A percentile compares a stretch with the other conserved stretches of the same genome.
Conservation (phyloP, 2,888 invertebrate genomes). For the Entomobrya multifasciata region DNA sequence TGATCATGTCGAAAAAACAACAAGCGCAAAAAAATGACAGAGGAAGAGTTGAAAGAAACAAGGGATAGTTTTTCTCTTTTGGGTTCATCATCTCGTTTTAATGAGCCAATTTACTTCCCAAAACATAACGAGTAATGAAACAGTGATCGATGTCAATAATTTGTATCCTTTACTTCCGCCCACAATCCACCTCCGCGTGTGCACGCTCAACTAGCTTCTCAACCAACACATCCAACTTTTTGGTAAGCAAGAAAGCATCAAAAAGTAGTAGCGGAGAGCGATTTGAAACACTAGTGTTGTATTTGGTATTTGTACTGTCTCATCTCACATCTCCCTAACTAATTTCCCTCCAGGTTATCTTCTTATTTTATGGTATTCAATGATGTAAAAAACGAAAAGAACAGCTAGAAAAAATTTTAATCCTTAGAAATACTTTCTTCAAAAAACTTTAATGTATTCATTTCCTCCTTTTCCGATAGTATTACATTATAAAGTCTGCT, state of each 20-base stretch:
- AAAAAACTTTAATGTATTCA: conserved; percentile 36
- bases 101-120: conserved; percentile 73
- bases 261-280: too few species aligned
- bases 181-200: conserved; percentile 49
- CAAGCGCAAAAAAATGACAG: too few species aligned
- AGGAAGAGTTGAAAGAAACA: conserved; percentile 38
- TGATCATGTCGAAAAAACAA: too few species aligned
- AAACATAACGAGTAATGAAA: conserved; percentile 65
- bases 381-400: neutral
- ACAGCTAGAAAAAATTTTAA: conserved; percentile 7
- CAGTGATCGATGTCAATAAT: conserved; percentile 65
- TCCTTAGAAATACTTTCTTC: conserved; percentile 14
- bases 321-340: too few species aligned
- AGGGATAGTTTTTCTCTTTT: conserved; percentile 32
- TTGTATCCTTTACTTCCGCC: conserved; percentile 63
- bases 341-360: conserved; percentile 17
- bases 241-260: neutral
- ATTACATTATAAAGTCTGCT: conserved; percentile 41
- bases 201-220: conserved; percentile 3
- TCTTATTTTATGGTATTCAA: neutral
- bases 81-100: conserved; percentile 67
- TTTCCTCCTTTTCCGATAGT: conserved; percentile 4
- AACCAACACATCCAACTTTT: neutral
- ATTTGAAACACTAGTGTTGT: too few species aligned
- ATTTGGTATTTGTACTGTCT: too few species aligned